Evolutionary conservation across 2,888 invertebrate species (phyloP), one percentile per base, ranked within the genome.

Genomic region (Nudaria mundana): DNA sequence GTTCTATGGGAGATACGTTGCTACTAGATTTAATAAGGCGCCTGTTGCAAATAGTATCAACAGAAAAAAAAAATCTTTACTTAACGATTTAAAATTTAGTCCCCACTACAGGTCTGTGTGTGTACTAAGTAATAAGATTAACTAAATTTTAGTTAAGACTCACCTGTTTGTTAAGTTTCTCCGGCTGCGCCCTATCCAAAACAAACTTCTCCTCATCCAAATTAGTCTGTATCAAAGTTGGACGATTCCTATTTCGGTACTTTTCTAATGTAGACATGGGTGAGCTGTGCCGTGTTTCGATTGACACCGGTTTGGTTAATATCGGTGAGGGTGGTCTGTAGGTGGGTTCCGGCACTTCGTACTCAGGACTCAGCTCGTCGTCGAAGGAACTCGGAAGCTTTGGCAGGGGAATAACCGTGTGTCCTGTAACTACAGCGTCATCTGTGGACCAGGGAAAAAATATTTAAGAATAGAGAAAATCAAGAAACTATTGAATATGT

Each of bases 151-250:
- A n/a, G 5, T 3, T 6, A 2, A 3, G 5, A 13, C 36, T 32
- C 44, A 87, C 89, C 81, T 89, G 88, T 52, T 89, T 89, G 62
- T 87, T 86, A 51, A 90, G 76, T 52, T 77, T 83, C 58, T 92
- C 92, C 16, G 90, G 90, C 56, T 90, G 90, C 43, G 91, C 90
- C 49, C 90, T 84, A 85, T 95, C 92, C 85, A 94, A 86, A 76
- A 93, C 91, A 66, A 93, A 91, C 86, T 95, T 90, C 86, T 93
- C 92, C 82, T 95, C 92, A 75, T 85, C 84, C 34, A 76, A 37
- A 32, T 60, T 77, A 0, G 76, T 77, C 44, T 81, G 78, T 37
- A 87, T 85, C 62, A 81, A 71, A 14, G 66, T 71, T 0, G 87
- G 81, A 47, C 88, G 72, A 47, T 71, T 85, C 37, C 81, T 77